These are phyloP conservation scores for Gobiocypris rarus DNA, from an alignment of 2,113 vertebrate genomes.

Conservation along the genomic window DNA sequence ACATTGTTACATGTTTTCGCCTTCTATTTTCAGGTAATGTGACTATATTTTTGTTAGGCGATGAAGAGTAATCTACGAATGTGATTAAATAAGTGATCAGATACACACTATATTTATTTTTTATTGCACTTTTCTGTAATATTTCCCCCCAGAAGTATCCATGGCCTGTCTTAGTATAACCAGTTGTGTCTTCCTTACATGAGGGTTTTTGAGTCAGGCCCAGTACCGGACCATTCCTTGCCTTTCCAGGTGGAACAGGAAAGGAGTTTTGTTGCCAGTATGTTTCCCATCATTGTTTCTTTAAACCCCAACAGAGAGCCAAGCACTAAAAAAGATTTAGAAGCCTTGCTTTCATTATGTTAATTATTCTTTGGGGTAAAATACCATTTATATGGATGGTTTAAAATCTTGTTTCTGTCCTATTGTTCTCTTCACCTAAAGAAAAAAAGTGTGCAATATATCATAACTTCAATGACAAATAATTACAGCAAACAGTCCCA, in stretches of 20 bases:
- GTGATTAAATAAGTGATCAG: slow-evolving; percentile 65
- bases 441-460: neutral
- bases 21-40: slow-evolving; percentile 60
- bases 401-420: neutral
- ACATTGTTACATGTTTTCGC: slow-evolving; percentile 78
- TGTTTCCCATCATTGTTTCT: neutral
- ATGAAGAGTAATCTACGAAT: slow-evolving; percentile 62
- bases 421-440: neutral
- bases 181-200: slow-evolving; percentile 60
- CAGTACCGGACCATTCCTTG: slow-evolving; percentile 23
- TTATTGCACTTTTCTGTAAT: slow-evolving; percentile 70
- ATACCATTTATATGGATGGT: neutral
- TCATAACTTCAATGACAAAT: neutral
- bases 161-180: slow-evolving; percentile 55
- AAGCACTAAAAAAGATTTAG: neutral
- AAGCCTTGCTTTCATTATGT: neutral
- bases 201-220: slow-evolving; percentile 53
- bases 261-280: slow-evolving; percentile 3
- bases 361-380: neutral
- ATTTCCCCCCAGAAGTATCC: slow-evolving; percentile 52
- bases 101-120: slow-evolving; percentile 74
- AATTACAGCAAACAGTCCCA: neutral
- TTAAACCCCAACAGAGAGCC: neutral
- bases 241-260: slow-evolving; percentile 13
- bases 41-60: slow-evolving; percentile 58